phyloP scores from a whole-genome alignment of 2,888 invertebrate species.

The Acanthococcus lagerstroemiae region DNA sequence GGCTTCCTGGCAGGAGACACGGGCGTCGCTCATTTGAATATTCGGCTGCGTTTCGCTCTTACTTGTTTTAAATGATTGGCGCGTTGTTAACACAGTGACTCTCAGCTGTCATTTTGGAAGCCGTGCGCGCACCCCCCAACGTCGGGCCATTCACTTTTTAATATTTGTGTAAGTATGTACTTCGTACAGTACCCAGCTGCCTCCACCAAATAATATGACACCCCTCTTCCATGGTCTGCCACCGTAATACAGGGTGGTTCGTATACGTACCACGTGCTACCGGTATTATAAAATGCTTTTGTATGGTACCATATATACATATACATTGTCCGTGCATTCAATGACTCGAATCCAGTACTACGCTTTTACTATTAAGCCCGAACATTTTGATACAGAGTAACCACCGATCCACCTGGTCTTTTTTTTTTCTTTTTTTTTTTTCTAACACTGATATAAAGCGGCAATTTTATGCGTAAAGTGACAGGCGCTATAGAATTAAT shows the following conservation, averaged over 20 bases:
- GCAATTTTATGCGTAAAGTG: conserved; percentile 22
- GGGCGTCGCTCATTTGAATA: background rate
- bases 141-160: conserved; percentile 10
- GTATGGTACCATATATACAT: background rate
- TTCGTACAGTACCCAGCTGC: conserved; percentile 20
- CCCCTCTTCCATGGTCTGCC: conserved; percentile 11
- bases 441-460: conserved; percentile 11
- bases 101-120: conserved; percentile 22
- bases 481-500: conserved; percentile 24
- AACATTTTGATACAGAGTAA: conserved; percentile 29
- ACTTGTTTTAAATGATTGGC: conserved; percentile 16
- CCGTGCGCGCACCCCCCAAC: background rate
- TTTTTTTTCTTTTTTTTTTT: background rate
- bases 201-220: conserved; percentile 17
- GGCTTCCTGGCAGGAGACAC: background rate
- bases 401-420: conserved; percentile 26
- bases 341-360: conserved; percentile 26
- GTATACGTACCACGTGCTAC: conserved; percentile 25
- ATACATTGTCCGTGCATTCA: conserved; percentile 20
- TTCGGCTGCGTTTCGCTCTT: background rate
- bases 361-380: conserved; percentile 19
- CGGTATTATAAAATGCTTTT: conserved; percentile 26
- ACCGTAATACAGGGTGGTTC: conserved; percentile 8
- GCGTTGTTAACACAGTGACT: conserved; percentile 25
- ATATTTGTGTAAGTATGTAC: conserved; percentile 29